Conservation (phyloP, 2,797 vertebrate species). For the Sebastes iracundus region DNA sequence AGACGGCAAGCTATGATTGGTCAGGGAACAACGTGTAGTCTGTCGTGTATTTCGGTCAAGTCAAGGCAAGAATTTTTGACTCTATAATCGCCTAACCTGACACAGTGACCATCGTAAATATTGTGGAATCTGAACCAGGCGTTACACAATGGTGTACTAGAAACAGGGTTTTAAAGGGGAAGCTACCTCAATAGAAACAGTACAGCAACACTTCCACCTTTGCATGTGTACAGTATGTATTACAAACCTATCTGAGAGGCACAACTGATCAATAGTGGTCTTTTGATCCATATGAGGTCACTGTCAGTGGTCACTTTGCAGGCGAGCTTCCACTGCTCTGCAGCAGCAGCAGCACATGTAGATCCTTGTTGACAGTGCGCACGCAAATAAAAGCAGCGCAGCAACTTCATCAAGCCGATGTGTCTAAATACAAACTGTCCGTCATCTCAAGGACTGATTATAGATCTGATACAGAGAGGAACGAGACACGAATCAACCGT, state of each 20-base stretch:
- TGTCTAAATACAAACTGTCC: background rate
- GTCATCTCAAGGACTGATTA: slow-evolving; percentile 8
- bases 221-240: background rate
- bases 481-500: background rate
- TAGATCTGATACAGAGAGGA: slow-evolving; percentile 19
- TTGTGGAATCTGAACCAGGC: background rate
- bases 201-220: background rate
- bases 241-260: background rate
- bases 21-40: no score
- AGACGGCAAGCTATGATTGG: no score
- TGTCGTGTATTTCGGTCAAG: no score
- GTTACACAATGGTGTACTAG: background rate
- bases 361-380: slow-evolving; percentile 17
- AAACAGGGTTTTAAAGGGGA: background rate
- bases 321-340: background rate
- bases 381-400: slow-evolving; percentile 46
- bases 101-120: background rate
- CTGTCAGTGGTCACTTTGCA: background rate
- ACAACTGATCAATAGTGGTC: background rate
- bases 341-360: background rate
- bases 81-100: background rate
- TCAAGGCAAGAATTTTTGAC: background rate
- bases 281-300: background rate
- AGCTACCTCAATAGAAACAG: background rate
- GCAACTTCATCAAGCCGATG: background rate